A percentile compares a stretch with the other conserved stretches of the same genome.
phyloP scores from a whole-genome alignment of 2,888 invertebrate species.

The Tetragonula carbonaria region DNA sequence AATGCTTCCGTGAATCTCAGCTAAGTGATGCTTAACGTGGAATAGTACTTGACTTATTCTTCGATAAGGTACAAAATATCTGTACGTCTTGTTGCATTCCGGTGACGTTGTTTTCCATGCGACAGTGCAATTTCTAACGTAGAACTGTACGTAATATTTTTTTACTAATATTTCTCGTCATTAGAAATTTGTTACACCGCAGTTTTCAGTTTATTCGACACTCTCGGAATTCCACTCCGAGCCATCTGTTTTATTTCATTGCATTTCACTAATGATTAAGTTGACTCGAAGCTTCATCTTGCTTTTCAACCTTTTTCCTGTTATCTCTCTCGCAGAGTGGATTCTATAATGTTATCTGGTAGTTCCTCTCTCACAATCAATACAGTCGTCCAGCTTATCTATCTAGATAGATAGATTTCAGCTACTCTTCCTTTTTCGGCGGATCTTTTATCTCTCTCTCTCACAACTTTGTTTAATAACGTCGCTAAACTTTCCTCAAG shows the following conservation, averaged over 20 bases:
- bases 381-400: slow-evolving; percentile 11
- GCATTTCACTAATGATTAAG: background rate
- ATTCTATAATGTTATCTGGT: background rate
- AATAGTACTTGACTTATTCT: background rate
- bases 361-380: background rate
- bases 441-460: background rate
- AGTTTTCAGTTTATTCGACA: background rate
- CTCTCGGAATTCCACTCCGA: no score
- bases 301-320: background rate
- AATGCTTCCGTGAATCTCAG: background rate
- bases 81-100: background rate
- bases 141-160: background rate
- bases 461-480: slow-evolving; percentile 18
- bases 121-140: background rate
- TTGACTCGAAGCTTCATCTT: background rate
- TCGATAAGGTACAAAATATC: background rate
- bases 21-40: background rate
- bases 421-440: slow-evolving; percentile 1
- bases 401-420: background rate
- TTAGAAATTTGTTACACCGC: background rate
- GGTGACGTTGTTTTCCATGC: background rate
- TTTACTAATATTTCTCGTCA: background rate
- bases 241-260: background rate
- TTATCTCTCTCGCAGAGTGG: background rate
- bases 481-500: background rate